Percentiles rank a stretch among this genome's conserved stretches.
Evolutionary conservation across 2,888 invertebrate genomes (phyloP).

Genomic region (Lepeophtheirus nordmannii): DNA sequence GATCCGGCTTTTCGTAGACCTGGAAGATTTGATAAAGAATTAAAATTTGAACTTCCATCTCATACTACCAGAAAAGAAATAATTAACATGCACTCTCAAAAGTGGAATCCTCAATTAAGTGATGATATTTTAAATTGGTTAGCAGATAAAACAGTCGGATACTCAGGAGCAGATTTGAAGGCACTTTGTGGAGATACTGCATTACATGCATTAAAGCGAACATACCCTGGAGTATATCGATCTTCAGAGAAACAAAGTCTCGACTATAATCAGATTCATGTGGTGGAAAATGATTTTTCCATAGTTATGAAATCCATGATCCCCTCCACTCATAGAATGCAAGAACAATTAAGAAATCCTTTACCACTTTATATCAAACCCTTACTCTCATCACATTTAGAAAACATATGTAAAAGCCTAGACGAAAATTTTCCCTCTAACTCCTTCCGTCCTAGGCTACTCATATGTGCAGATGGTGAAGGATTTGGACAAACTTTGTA

Average conservation of each 20-base stretch:
- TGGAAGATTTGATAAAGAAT: conserved; percentile 74
- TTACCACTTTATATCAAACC: background rate
- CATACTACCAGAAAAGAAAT: conserved; percentile 53
- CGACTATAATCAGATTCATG: conserved; percentile 28
- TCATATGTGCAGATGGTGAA: conserved; percentile 34
- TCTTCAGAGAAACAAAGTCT: conserved; percentile 14
- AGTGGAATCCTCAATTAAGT: conserved; percentile 51
- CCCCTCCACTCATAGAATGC: conserved; percentile 49
- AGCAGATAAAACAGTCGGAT: conserved; percentile 55
- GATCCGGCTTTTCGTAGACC: conserved; percentile 80
- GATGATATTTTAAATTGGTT: conserved; percentile 46
- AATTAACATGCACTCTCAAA: conserved; percentile 53
- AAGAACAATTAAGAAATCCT: conserved; percentile 11
- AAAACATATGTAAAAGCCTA: background rate
- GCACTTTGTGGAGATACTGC: conserved; percentile 74
- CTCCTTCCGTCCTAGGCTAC: conserved; percentile 31
- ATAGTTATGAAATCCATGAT: conserved; percentile 45
- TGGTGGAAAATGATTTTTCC: conserved; percentile 37
- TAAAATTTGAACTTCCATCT: conserved; percentile 65
- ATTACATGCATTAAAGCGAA: conserved; percentile 48
- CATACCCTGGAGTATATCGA: conserved; percentile 52
- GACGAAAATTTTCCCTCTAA: background rate
- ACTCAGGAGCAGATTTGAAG: conserved; percentile 69
- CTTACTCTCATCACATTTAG: background rate
- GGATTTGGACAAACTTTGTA: conserved; percentile 46